Base-by-base conservation (phyloP, 1,140 invertebrate genomes). In the Drosophila sp. region DNA sequence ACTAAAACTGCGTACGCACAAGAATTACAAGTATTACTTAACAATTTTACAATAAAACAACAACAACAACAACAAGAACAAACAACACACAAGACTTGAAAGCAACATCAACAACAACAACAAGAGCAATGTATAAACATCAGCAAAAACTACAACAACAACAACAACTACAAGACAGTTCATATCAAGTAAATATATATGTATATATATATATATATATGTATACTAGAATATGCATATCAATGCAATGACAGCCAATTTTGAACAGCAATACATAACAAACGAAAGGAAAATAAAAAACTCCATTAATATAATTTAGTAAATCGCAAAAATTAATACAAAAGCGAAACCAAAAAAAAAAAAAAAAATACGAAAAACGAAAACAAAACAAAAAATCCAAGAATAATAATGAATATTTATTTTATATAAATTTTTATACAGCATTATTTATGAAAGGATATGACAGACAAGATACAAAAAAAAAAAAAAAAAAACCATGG, bases 371-470 rank as follows among this genome's bases (percentile, higher is more conserved):
- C 17, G 17, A 17, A 0, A 38, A 32, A 47, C 30, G 44, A 35
- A 57, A 57, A 38, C 57, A 40, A 69, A 61, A 66, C 33, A 61
- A 50, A 56, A 68, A 68, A 2, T 61, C 74, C 70, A 65, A 41
- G 25, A 61, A 58, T 27, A 58, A 56, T 35, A 76, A 76, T 71
- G 61, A 76, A 63, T 58, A 76, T 86, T 86, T 86, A 85, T 85
- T 86, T 85, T 85, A 75, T 86, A 86, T 85, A 85, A 75, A 85
- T 65, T 85, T 84, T 86, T 85, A 85, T 85, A 85, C 75, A 82
- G 60, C 81, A 85, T 76, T 40, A 79, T 78, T 84, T 82, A 25
- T 50, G 44, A 50, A 50, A 25, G 23, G 25, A 67, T 67, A 82
- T 38, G 63, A 62, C 56, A 44, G 61, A 66, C 47, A 64, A 47